Evolutionary conservation across 2,797 vertebrate species (phyloP).

Genomic region (Poeciliopsis gracilis): DNA sequence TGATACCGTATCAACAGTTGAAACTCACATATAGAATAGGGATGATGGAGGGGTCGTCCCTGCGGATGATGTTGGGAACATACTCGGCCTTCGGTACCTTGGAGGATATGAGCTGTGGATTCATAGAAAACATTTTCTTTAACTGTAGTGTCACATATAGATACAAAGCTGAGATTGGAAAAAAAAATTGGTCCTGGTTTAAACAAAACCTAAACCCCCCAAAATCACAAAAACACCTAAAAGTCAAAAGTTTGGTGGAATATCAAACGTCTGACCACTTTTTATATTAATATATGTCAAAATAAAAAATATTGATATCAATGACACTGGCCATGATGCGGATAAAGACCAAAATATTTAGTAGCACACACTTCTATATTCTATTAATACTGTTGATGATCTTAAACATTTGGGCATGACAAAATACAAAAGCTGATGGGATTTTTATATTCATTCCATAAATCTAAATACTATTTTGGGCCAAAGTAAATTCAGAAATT

Average conservation of each 20-base stretch:
- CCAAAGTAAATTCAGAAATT: background rate
- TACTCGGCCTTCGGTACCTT: slow-evolving; percentile 99
- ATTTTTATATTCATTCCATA: background rate
- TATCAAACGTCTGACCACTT: no score
- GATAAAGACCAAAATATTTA: no score
- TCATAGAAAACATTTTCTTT: background rate
- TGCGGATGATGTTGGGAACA: slow-evolving; percentile 94
- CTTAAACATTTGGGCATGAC: no score
- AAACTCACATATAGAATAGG: slow-evolving; percentile 97
- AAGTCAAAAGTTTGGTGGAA: no score
- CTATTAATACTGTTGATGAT: no score
- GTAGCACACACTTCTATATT: no score
- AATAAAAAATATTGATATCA: no score
- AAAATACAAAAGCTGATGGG: background rate
- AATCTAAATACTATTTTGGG: background rate
- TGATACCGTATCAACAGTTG: background rate
- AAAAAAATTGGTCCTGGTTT: background rate
- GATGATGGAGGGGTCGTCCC: slow-evolving; percentile 95
- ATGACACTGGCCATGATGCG: no score
- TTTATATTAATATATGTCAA: no score
- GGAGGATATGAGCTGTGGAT: slow-evolving; percentile 92
- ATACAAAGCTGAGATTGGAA: background rate
- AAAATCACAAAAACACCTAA: no score
- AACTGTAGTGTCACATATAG: background rate
- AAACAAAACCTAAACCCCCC: no score